Percentiles rank a stretch among this genome's conserved stretches.
Evolutionary conservation across 2,888 invertebrate genomes (phyloP).

Genomic region (Eretmocerus hayati): DNA sequence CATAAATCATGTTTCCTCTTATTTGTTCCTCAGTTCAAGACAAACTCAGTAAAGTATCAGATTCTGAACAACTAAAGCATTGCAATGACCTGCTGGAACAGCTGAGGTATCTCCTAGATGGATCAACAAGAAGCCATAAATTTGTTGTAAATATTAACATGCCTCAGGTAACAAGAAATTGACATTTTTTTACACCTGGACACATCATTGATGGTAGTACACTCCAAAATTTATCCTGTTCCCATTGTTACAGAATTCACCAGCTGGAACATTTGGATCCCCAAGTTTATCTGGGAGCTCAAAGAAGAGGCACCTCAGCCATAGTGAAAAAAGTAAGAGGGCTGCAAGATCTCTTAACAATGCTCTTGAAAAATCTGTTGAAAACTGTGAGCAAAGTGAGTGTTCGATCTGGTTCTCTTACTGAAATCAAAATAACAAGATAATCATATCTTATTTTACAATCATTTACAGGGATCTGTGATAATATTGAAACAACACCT

Average conservation of each 20-base stretch:
- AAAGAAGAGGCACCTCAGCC: constrained; percentile 36
- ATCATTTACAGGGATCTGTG: too few relatives aligned
- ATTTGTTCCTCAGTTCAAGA: constrained; percentile 35
- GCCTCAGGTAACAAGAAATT: constrained; percentile 35
- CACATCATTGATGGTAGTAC: neutral
- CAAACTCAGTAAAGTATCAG: constrained; percentile 34
- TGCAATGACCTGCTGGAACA: constrained; percentile 41
- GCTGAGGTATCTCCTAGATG: constrained; percentile 39
- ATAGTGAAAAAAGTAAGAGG: constrained; percentile 37
- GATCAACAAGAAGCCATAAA: constrained; percentile 31
- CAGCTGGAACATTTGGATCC: constrained; percentile 26
- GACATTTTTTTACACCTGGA: neutral
- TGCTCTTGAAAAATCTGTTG: constrained; percentile 20
- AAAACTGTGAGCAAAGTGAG: constrained; percentile 7
- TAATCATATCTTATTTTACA: too few relatives aligned
- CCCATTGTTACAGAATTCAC: constrained; percentile 11
- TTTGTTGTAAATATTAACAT: constrained; percentile 44
- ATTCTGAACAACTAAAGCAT: constrained; percentile 35
- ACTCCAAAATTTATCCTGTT: neutral
- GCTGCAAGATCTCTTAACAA: constrained; percentile 26
- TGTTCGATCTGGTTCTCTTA: too few relatives aligned
- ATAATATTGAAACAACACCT: neutral
- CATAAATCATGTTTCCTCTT: neutral
- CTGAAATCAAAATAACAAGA: too few relatives aligned
- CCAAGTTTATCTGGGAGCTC: constrained; percentile 36